phyloP scores from a whole-genome alignment of 1,140 invertebrate species.

The Homarus americanus region DNA sequence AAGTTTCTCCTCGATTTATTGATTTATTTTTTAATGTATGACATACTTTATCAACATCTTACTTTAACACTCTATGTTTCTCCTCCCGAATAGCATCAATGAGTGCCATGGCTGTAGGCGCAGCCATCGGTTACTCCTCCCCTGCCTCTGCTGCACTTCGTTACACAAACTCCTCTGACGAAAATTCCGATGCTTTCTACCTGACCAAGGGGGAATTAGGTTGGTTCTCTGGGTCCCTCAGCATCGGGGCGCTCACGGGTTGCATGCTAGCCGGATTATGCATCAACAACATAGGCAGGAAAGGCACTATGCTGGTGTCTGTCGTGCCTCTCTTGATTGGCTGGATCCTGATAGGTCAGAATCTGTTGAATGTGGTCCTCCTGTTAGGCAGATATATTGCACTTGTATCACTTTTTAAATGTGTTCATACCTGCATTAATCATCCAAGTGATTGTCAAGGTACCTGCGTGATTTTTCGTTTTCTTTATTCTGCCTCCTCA shows the following conservation, averaged over 20 bases:
- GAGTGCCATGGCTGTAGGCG: not conserved
- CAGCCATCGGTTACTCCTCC: slow-evolving; percentile 2
- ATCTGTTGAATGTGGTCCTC: not conserved
- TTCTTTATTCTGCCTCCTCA: not conserved
- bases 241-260: slow-evolving; percentile 81
- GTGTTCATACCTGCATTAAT: too few species aligned
- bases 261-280: slow-evolving; percentile 85
- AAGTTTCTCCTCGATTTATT: not conserved
- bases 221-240: slow-evolving; percentile 45
- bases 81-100: not conserved
- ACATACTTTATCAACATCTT: not conserved
- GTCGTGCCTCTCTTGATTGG: slow-evolving; percentile 89
- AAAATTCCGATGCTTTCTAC: not conserved
- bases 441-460: too few species aligned
- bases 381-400: not conserved
- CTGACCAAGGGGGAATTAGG: slow-evolving; percentile 14
- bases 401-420: not conserved
- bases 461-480: too few species aligned
- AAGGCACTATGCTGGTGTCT: slow-evolving; percentile 87
- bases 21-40: not conserved
- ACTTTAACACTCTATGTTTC: not conserved
- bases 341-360: slow-evolving; percentile 85
- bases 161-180: not conserved
- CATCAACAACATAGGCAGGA: slow-evolving; percentile 90
- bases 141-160: not conserved